Percentiles rank a stretch among this genome's conserved stretches.
phyloP scores from a whole-genome alignment of 1,140 invertebrate species.

The Drosophila insularis region DNA sequence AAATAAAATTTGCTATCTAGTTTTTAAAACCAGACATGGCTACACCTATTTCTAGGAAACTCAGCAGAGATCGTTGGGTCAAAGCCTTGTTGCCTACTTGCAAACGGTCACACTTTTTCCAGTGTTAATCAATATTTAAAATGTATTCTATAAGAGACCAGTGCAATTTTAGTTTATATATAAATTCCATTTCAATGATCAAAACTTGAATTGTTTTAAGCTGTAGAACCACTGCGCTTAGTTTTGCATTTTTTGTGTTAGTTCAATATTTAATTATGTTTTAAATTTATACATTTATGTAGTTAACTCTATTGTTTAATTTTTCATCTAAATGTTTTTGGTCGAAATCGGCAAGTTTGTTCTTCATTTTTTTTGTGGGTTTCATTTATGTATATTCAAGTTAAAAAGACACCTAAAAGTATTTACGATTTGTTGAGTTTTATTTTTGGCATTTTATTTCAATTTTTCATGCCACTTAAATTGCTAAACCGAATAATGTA shows the following conservation, averaged over 20 bases:
- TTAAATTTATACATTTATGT: conserved; percentile 27
- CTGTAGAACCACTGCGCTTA: neutral
- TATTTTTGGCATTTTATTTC: conserved; percentile 13
- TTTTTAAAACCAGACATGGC: too few relatives aligned
- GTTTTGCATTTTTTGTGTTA: neutral
- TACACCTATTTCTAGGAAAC: neutral
- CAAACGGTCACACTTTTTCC: neutral
- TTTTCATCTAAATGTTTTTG: conserved; percentile 34
- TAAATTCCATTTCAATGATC: neutral
- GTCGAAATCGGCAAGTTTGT: conserved; percentile 63
- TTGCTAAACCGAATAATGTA: conserved; percentile 38
- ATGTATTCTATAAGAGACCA: neutral
- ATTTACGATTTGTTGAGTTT: conserved; percentile 9
- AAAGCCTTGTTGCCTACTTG: neutral
- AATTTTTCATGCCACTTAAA: conserved; percentile 58
- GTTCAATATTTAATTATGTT: conserved; percentile 29
- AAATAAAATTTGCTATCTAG: too few relatives aligned
- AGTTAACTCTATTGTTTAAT: conserved; percentile 1
- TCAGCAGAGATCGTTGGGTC: neutral
- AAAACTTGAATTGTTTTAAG: neutral
- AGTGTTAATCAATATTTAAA: neutral
- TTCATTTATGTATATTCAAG: conserved; percentile 6
- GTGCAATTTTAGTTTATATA: neutral
- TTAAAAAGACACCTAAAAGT: conserved; percentile 40
- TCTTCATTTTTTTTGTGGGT: conserved; percentile 13